phyloP scores from a whole-genome alignment of 1,140 invertebrate species.

The Coelopa frigida region DNA sequence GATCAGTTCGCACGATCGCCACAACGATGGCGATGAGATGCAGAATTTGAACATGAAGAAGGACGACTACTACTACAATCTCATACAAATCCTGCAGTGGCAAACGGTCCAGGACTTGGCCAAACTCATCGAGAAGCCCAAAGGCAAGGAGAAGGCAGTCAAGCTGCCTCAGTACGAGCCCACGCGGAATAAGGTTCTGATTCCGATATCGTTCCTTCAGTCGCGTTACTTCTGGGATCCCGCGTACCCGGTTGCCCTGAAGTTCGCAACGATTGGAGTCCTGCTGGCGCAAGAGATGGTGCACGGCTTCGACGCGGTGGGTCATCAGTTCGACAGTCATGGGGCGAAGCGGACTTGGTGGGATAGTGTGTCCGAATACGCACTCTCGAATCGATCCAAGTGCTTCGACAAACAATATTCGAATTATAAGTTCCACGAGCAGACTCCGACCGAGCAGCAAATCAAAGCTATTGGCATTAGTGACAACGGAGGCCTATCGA shows the following conservation, averaged over 20 bases:
- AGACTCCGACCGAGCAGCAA: conserved; percentile 52
- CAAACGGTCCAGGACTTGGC: conserved; percentile 69
- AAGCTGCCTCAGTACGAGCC: conserved; percentile 67
- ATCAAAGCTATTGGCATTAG: conserved; percentile 57
- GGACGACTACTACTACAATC: conserved; percentile 85
- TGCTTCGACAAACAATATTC: conserved; percentile 88
- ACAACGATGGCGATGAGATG: conserved; percentile 65
- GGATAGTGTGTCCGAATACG: conserved; percentile 83
- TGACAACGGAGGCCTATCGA: conserved; percentile 87
- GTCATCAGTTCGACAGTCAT: conserved; percentile 79
- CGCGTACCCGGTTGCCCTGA: conserved; percentile 86
- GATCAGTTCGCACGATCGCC: conserved; percentile 83
- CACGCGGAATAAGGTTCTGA: conserved; percentile 94
- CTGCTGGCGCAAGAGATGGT: conserved; percentile 92
- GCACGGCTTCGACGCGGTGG: conserved; percentile 93
- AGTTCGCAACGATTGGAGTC: conserved; percentile 92
- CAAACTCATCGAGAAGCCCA: conserved; percentile 76
- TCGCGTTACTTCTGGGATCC: conserved; percentile 72
- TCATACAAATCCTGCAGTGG: conserved; percentile 72
- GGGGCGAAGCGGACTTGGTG: conserved; percentile 97
- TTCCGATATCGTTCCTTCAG: conserved; percentile 92
- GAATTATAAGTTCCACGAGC: conserved; percentile 58
- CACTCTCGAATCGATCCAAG: conserved; percentile 76
- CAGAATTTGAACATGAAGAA: conserved; percentile 65
- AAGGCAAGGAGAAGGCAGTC: conserved; percentile 59